A percentile compares a stretch with the other conserved stretches of the same genome.
These are phyloP conservation scores for Ailuropoda melanoleuca DNA, from an alignment of 2,113 vertebrate genomes.

Conservation along the genomic window DNA sequence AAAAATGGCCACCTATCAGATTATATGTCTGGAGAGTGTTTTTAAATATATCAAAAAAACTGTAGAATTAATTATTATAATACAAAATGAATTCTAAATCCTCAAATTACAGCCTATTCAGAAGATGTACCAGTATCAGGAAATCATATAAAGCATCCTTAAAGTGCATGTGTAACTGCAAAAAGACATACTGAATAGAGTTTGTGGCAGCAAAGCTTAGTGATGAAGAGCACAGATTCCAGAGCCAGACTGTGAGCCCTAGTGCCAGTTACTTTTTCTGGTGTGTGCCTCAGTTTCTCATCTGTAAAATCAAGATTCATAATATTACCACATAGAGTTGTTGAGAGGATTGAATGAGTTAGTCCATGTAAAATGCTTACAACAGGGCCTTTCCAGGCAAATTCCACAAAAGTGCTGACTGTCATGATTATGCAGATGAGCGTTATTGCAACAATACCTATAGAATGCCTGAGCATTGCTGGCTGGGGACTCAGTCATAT, in stretches of 20 bases:
- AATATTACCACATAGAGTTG: not conserved
- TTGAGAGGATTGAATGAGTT: not conserved
- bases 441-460: not conserved
- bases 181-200: not conserved
- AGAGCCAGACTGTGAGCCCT: not conserved
- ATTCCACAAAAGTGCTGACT: not conserved
- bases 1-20: not conserved
- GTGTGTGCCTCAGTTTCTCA: not conserved
- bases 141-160: not conserved
- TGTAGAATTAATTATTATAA: constrained; percentile 14
- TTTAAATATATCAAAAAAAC: constrained; percentile 26
- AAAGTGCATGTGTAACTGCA: not conserved
- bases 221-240: not conserved
- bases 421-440: not conserved
- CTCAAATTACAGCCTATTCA: not conserved
- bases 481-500: not conserved
- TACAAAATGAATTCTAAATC: not conserved
- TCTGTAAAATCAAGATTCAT: not conserved
- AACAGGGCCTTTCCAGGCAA: not conserved
- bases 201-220: not conserved
- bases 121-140: not conserved
- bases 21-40: not conserved
- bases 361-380: not conserved
- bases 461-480: not conserved
- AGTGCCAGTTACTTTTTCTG: not conserved